Percentiles rank a stretch among this genome's conserved stretches.
Conservation (phyloP, 2,113 vertebrate genomes). For the Macaca mulatta region DNA sequence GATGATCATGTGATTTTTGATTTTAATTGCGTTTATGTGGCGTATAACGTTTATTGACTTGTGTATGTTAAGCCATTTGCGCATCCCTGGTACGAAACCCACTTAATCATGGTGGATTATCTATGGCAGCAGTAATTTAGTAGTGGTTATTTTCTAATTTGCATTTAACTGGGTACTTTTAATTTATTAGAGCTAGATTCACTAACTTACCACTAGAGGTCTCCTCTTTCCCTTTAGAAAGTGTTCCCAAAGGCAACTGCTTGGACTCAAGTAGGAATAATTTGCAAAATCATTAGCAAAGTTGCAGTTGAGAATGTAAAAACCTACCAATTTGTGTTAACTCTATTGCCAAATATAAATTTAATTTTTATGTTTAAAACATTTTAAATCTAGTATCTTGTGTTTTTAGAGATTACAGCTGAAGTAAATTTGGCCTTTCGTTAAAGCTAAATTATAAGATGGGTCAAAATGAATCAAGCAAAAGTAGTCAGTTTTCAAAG, state of each 20-base stretch:
- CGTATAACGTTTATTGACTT: no score
- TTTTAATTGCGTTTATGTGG: no score
- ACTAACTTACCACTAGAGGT: constrained; percentile 67
- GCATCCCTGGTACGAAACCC: no score
- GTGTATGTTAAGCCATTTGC: no score
- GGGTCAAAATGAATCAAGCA: constrained; percentile 41
- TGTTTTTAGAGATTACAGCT: constrained; percentile 23
- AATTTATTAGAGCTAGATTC: not conserved
- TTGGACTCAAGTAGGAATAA: not conserved
- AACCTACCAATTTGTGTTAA: not conserved
- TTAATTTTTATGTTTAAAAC: constrained; percentile 18
- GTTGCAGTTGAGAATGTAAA: constrained; percentile 33
- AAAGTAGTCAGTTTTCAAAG: not conserved
- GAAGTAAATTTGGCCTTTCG: constrained; percentile 19
- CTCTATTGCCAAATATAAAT: constrained; percentile 14
- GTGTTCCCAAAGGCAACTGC: not conserved
- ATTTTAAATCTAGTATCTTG: constrained; percentile 2
- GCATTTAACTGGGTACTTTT: constrained; percentile 18
- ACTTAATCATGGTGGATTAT: no score
- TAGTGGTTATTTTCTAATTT: constrained; percentile 6
- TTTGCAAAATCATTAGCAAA: not conserved
- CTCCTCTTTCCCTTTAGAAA: constrained; percentile 49
- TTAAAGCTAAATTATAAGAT: constrained; percentile 15
- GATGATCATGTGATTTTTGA: no score
- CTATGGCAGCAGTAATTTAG: constrained; percentile 34